A percentile compares a stretch with the other conserved stretches of the same genome.
phyloP scores from a whole-genome alignment of 2,113 vertebrate species.

The Melospiza georgiana region DNA sequence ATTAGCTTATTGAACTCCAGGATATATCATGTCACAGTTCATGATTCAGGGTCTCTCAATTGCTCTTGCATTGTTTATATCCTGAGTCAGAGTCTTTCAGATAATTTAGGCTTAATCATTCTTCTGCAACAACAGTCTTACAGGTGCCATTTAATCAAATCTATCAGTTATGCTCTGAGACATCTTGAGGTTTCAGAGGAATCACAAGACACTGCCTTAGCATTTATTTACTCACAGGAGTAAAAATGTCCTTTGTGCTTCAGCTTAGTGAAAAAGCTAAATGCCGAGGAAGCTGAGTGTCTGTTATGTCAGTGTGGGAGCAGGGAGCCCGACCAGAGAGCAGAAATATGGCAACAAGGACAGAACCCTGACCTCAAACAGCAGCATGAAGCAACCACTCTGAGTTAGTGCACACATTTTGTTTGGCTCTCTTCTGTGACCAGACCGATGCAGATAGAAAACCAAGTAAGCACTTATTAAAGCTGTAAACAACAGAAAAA shows the following conservation, averaged over 20 bases:
- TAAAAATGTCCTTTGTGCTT: neutral
- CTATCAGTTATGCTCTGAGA: constrained; percentile 55
- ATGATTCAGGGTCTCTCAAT: constrained; percentile 28
- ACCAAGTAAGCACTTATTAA: neutral
- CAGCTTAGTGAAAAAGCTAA: neutral
- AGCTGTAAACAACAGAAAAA: constrained; percentile 13
- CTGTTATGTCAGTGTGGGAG: neutral
- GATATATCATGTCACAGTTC: constrained; percentile 47
- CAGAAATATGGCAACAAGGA: neutral
- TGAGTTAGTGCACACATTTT: neutral
- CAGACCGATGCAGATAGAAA: neutral
- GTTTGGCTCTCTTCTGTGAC: neutral
- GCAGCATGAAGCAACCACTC: neutral
- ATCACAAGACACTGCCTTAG: constrained; percentile 15
- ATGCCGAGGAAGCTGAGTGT: neutral
- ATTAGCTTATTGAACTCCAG: constrained; percentile 54
- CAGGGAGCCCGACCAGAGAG: neutral
- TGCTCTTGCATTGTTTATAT: constrained; percentile 42
- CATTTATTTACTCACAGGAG: constrained; percentile 24
- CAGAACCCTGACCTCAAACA: neutral
- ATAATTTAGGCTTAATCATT: constrained; percentile 67
- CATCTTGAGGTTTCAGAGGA: constrained; percentile 48
- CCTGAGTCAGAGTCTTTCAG: constrained; percentile 35
- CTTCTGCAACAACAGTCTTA: constrained; percentile 57
- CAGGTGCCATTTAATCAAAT: constrained; percentile 65